Base-by-base conservation (phyloP, 1,140 invertebrate species). In the Oryctes rhinoceros region DNA sequence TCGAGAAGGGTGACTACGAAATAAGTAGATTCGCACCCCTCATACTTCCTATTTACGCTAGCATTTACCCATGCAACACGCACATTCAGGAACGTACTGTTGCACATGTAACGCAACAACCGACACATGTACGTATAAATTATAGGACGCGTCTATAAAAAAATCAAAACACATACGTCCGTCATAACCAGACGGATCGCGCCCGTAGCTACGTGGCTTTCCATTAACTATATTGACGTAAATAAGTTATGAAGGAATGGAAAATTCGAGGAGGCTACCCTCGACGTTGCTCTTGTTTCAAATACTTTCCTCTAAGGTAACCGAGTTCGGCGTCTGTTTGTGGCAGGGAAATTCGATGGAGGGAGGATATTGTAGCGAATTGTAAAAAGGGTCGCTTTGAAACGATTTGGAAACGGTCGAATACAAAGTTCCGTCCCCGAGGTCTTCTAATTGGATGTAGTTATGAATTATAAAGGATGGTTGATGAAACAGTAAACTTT, bases 191-290 rank as follows among this genome's bases (percentile, higher is more conserved):
- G 20, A 24, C 11, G 9, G 39, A 44, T 10, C 39, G 10, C 11
- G 65, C 10, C 10, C 11, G 10, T 30, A 71, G 18, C 0, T 20
- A 3, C 35, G 20, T 18, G n/a, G 15, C 15, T 71, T 71, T 35
- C 24, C 35, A 71, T 71, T 71, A 71, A 71, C 65, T 24, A 24
- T 71, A 71, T 71, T 71, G 24, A 71, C 65, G 20, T 71, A 71
- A 71, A 71, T 71, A 71, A 71, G 24, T 71, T 71, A 71, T 71
- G 65, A 71, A 20, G 20, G 20, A 35, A 71, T 9, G 18, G 65
- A 24, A 71, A 11, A 71, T 71, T 30, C 35, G 24, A 24, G 65
- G 35, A 71, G 37, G 37, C 35, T 15, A 24, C 20, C 65, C 35
- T 35, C 7, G 65, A 71, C 10, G 65, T 71, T 13, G 20, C 10